Evolutionary conservation across 2,797 vertebrate genomes (phyloP).

Genomic region (Pangasius mekongensis): DNA sequence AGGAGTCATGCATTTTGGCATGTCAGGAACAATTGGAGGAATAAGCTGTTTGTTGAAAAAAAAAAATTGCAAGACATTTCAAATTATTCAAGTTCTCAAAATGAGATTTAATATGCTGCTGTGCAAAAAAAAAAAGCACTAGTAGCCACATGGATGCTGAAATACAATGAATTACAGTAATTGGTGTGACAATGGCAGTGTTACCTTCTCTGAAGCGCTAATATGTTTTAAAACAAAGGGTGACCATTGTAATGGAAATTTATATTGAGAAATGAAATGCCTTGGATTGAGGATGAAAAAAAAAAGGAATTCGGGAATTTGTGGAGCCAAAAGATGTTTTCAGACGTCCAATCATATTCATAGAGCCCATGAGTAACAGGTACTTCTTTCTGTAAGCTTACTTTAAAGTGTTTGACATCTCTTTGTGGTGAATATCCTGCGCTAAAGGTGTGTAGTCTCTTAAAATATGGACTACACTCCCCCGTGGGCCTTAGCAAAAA

Average conservation of each 20-base stretch:
- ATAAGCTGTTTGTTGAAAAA: slow-evolving; percentile 36
- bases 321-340: neutral
- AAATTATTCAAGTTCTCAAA: slow-evolving; percentile 42
- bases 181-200: neutral
- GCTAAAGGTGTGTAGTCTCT: slow-evolving; percentile 62
- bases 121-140: neutral
- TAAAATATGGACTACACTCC: slow-evolving; percentile 48
- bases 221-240: slow-evolving; percentile 13
- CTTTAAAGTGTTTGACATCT: slow-evolving; percentile 20
- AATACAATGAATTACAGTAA: slow-evolving; percentile 23
- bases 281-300: neutral
- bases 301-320: neutral
- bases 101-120: slow-evolving; percentile 12
- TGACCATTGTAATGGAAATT: slow-evolving; percentile 20
- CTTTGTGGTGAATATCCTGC: slow-evolving; percentile 52
- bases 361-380: neutral
- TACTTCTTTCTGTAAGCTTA: neutral
- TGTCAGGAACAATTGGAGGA: slow-evolving; percentile 31
- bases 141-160: neutral
- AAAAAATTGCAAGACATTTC: slow-evolving; percentile 18
- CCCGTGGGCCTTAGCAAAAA: slow-evolving; percentile 66
- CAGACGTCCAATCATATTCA: neutral
- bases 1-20: slow-evolving; percentile 8
- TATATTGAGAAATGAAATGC: neutral
- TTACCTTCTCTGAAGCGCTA: neutral